Evolutionary conservation across 2,113 vertebrate genomes (phyloP).

Genomic region (Nibea albiflora): DNA sequence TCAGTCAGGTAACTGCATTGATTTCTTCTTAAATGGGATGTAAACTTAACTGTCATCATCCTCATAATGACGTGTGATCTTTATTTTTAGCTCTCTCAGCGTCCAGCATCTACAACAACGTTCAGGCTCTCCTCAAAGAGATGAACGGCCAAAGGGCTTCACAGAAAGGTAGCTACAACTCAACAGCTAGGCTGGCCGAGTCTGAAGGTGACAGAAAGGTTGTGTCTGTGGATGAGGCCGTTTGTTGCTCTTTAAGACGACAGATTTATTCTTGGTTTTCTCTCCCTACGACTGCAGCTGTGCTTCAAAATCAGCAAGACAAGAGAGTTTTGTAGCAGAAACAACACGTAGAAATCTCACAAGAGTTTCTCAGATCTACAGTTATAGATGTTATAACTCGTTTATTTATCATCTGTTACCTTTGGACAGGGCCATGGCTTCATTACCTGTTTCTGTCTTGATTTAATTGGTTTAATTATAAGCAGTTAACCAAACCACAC

Average conservation of each 20-base stretch:
- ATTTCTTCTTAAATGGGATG: not conserved
- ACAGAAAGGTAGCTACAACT: constrained; percentile 78
- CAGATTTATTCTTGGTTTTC: no score
- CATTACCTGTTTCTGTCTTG: not conserved
- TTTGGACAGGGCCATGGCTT: not conserved
- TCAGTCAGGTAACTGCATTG: constrained; percentile 11
- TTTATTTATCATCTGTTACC: not conserved
- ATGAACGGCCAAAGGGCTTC: constrained; percentile 76
- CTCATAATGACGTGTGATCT: not conserved
- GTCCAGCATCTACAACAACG: constrained; percentile 83
- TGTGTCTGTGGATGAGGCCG: no score
- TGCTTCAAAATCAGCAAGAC: no score
- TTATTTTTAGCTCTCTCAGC: constrained; percentile 57
- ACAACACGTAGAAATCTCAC: no score
- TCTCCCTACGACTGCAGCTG: no score
- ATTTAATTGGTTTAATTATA: not conserved
- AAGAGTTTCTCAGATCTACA: no score
- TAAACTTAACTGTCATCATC: not conserved
- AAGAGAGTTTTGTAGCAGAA: no score
- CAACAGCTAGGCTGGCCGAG: not conserved
- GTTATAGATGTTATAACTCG: no score
- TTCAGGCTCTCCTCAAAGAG: constrained; percentile 87
- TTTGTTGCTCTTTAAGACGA: no score
- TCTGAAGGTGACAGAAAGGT: not conserved
- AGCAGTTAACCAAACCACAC: not conserved